phyloP scores from a whole-genome alignment of 1,140 invertebrate genomes.

The Zelostemma sp. region DNA sequence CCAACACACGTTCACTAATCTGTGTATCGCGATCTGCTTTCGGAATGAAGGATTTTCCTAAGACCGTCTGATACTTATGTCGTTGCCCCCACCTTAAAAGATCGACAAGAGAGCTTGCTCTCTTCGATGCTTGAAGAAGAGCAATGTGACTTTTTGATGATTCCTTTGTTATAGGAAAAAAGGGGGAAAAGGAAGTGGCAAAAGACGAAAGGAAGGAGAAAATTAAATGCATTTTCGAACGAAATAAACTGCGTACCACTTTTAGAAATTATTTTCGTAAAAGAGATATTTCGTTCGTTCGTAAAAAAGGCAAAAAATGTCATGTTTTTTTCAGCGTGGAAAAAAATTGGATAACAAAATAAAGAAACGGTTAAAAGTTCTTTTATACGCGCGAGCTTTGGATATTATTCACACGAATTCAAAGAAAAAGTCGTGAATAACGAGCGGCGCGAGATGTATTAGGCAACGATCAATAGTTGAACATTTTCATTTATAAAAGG shows the following conservation, averaged over 20 bases:
- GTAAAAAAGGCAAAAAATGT: too few species aligned
- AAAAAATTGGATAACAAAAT: too few species aligned
- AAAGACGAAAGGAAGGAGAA: neutral
- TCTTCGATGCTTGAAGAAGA: constrained; percentile 24
- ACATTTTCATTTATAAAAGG: constrained; percentile 13
- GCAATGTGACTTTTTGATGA: constrained; percentile 18
- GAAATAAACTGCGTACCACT: too few species aligned
- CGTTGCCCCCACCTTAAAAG: constrained; percentile 55
- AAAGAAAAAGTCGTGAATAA: constrained; percentile 32
- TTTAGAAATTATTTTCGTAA: too few species aligned
- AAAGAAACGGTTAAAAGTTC: too few species aligned
- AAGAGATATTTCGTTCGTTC: too few species aligned
- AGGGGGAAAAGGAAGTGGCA: neutral
- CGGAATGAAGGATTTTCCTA: constrained; percentile 67
- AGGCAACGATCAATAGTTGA: constrained; percentile 35
- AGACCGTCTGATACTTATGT: constrained; percentile 64
- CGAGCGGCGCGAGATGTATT: constrained; percentile 21
- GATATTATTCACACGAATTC: constrained; percentile 29
- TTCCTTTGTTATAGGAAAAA: constrained; percentile 9
- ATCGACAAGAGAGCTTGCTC: constrained; percentile 36
- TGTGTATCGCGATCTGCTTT: constrained; percentile 61
- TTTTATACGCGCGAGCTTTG: constrained; percentile 10
- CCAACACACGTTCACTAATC: constrained; percentile 54
- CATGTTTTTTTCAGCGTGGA: too few species aligned
- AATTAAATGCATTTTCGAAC: neutral